Evolutionary conservation across 1,140 invertebrate species (phyloP), one percentile per base, ranked within the genome.

Genomic region (Lepidotrigona ventralis): DNA sequence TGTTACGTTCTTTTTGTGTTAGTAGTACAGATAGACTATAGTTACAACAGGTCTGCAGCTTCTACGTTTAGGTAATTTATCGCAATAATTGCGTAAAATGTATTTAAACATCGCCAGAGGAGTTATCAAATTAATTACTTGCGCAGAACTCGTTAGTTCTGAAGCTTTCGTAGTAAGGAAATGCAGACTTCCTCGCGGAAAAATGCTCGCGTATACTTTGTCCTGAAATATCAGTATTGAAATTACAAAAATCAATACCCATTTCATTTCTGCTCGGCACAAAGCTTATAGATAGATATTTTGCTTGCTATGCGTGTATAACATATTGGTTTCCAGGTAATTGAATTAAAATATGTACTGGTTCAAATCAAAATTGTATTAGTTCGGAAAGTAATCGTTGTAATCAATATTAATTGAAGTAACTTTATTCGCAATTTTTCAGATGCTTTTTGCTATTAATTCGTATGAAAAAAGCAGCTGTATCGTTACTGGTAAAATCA

Each of bases 171-270:
- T 21, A 26, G 1, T 72, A 64, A n/a, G 29, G 56, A 66, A 74
- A 11, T 11, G 14, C 21, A 19, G 21, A 63, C 17, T 54, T 54
- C 8, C 26, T 26, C 29, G 14, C 12, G 26, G 17, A 68, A 58
- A 66, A 68, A 56, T 51, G 46, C 26, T 58, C 46, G 8, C 9
- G n/a, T 17, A 23, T 58, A 76, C 21, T 58, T 39, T 75, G 26
- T 58, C 26, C 15, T 12, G 17, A 63, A 70, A 75, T 63, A 60
- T 75, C 26, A 33, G 17, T 60, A 75, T 63, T 60, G 71, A 53
- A 79, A 71, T 79, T 71, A 64, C 68, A 64, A 79, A 72, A 83
- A 79, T 83, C 76, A 66, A 83, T 83, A 83, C 1, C 51, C 76
- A 54, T 79, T 72, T 72, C 68, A 83, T 79, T 56, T 63, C 26